A percentile compares a stretch with the other conserved stretches of the same genome.
Conservation (phyloP, 1,140 invertebrate species). For the Aleiodes sp. region DNA sequence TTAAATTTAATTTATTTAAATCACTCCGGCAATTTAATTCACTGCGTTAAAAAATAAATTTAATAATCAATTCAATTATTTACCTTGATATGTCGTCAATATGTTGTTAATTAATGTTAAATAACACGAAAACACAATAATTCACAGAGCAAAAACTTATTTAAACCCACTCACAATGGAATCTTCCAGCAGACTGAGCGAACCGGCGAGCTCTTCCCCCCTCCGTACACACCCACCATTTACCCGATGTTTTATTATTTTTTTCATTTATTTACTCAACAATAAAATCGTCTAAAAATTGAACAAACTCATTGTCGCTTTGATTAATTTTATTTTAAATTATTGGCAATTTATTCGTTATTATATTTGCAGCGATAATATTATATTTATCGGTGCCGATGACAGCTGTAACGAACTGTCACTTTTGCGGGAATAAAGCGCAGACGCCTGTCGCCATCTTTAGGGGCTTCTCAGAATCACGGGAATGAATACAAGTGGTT, state of each 20-base stretch:
- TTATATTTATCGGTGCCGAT: constrained; percentile 41
- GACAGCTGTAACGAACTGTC: constrained; percentile 54
- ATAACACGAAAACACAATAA: constrained; percentile 43
- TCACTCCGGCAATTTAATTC: neutral
- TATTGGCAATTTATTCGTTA: too few relatives aligned
- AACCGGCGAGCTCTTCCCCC: constrained; percentile 58
- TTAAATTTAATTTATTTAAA: neutral
- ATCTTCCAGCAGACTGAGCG: constrained; percentile 64
- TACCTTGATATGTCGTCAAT: constrained; percentile 31
- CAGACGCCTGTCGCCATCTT: constrained; percentile 42
- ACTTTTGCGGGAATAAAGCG: constrained; percentile 36
- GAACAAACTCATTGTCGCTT: neutral
- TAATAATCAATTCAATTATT: neutral
- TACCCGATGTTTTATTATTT: constrained; percentile 35
- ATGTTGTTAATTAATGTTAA: constrained; percentile 19
- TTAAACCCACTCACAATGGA: constrained; percentile 63
- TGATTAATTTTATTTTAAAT: neutral
- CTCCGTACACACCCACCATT: constrained; percentile 55
- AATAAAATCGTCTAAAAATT: neutral
- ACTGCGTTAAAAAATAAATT: neutral
- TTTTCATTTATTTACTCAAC: constrained; percentile 17
- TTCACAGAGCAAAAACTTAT: constrained; percentile 50
- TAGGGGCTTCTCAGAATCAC: neutral
- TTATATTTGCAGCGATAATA: constrained; percentile 48
- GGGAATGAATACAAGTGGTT: neutral